Percentiles rank a stretch among this genome's conserved stretches.
Conservation (phyloP, 1,140 invertebrate species). For the Hyles vespertilio region DNA sequence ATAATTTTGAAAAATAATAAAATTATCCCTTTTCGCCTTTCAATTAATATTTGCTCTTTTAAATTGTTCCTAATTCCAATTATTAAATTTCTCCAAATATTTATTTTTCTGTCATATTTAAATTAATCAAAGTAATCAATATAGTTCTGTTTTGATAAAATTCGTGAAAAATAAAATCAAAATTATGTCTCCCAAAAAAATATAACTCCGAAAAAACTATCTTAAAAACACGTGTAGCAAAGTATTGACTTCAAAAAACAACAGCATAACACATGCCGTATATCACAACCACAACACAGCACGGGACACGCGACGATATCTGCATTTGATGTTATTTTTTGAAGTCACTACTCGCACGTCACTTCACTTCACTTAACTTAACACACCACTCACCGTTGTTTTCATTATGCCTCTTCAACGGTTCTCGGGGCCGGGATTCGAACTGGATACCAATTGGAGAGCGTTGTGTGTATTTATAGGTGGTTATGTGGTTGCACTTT, state of each 20-base stretch:
- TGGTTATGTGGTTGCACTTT: slow-evolving; percentile 74
- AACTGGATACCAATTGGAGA: slow-evolving; percentile 80
- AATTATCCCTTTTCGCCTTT: too few relatives aligned
- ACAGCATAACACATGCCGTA: slow-evolving; percentile 36
- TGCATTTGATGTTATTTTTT: slow-evolving; percentile 38
- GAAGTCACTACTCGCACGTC: slow-evolving; percentile 60
- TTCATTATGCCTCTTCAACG: slow-evolving; percentile 75
- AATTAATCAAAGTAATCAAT: too few relatives aligned
- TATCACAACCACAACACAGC: slow-evolving; percentile 15
- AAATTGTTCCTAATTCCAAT: too few relatives aligned
- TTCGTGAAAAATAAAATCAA: too few relatives aligned
- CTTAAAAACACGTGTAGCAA: slow-evolving; percentile 1
- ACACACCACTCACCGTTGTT: slow-evolving; percentile 73
- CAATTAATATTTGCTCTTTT: too few relatives aligned
- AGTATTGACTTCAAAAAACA: slow-evolving; percentile 58
- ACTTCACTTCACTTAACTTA: slow-evolving; percentile 35
- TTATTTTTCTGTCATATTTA: too few relatives aligned
- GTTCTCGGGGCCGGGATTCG: slow-evolving; percentile 80
- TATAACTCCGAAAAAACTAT: too few relatives aligned
- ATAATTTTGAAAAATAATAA: too few relatives aligned
- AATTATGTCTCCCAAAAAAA: too few relatives aligned
- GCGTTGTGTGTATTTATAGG: slow-evolving; percentile 79
- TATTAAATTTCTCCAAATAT: too few relatives aligned
- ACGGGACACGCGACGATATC: neutral
- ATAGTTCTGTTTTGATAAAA: too few relatives aligned